These are phyloP conservation scores for Epirrhoe alternata DNA, from an alignment of 2,888 invertebrate genomes.

Conservation along the genomic window DNA sequence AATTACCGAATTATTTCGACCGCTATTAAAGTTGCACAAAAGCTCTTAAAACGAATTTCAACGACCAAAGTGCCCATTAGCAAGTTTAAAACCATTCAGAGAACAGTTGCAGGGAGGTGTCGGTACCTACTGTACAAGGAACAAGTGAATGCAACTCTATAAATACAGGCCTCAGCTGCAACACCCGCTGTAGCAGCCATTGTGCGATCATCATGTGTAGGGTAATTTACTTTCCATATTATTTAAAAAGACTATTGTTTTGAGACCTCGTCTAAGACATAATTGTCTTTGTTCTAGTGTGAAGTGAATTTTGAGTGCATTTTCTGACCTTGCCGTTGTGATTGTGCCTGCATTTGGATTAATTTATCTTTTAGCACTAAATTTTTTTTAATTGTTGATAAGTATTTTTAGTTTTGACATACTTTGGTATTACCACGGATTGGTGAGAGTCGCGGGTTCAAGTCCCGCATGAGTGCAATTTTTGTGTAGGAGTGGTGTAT, in stretches of 20 bases:
- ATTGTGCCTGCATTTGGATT: constrained; percentile 4
- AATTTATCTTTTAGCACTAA: background rate
- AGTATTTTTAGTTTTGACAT: no score
- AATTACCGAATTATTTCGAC: background rate
- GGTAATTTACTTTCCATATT: constrained; percentile 53
- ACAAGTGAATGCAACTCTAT: constrained; percentile 37
- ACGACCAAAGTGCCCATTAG: constrained; percentile 32
- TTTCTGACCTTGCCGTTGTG: constrained; percentile 13
- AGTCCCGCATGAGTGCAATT: no score
- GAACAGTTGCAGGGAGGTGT: constrained; percentile 16
- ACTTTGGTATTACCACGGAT: no score
- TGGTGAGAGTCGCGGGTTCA: no score
- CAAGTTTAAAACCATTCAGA: constrained; percentile 34
- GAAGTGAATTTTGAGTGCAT: constrained; percentile 3
- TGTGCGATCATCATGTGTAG: constrained; percentile 65
- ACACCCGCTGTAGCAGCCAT: constrained; percentile 60
- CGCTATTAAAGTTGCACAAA: constrained; percentile 8
- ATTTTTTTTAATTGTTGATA: no score
- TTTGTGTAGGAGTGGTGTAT: no score
- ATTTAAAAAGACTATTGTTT: background rate
- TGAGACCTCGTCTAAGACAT: constrained; percentile 1
- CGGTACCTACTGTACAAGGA: constrained; percentile 10
- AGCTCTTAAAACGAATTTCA: constrained; percentile 33
- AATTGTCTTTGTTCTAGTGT: constrained; percentile 6
- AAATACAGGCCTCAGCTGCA: constrained; percentile 34